These are phyloP conservation scores for Neofelis nebulosa DNA, from an alignment of 2,113 vertebrate species.

Conservation along the genomic window DNA sequence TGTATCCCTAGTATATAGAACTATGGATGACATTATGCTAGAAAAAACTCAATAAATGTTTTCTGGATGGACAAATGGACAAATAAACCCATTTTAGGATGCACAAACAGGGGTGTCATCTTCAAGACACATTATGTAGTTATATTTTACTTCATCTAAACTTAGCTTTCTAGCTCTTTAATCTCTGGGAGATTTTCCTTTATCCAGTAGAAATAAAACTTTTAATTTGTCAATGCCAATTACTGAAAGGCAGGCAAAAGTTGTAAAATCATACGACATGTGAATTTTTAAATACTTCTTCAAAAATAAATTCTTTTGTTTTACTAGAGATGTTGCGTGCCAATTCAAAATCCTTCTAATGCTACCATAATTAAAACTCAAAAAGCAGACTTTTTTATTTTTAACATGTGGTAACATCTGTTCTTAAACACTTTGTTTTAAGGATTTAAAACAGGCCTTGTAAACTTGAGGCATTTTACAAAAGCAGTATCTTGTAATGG, in stretches of 20 bases:
- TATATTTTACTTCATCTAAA: conserved; percentile 42
- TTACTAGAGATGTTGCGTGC: not conserved
- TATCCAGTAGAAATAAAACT: conserved; percentile 29
- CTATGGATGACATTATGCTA: not conserved
- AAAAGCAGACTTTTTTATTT: conserved; percentile 39
- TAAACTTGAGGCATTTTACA: conserved; percentile 52
- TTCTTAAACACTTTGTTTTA: conserved; percentile 53
- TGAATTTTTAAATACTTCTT: conserved; percentile 24
- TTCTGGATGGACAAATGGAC: conserved; percentile 3
- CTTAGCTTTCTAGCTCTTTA: not conserved
- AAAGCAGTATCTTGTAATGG: conserved; percentile 49
- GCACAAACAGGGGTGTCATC: not conserved
- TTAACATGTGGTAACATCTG: not conserved
- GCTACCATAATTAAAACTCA: conserved; percentile 43
- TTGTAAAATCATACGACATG: conserved; percentile 4
- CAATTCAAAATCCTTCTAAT: conserved; percentile 45
- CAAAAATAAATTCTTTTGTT: conserved; percentile 37
- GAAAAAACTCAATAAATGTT: not conserved
- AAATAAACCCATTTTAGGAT: not conserved
- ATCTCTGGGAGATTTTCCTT: not conserved
- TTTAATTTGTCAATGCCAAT: conserved; percentile 31
- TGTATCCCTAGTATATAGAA: not conserved
- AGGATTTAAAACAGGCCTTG: conserved; percentile 53
- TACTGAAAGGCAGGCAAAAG: conserved; percentile 40
- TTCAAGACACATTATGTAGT: conserved; percentile 4